These are phyloP conservation scores for Thereva unica DNA, from an alignment of 2,888 invertebrate species.

Conservation along the genomic window DNA sequence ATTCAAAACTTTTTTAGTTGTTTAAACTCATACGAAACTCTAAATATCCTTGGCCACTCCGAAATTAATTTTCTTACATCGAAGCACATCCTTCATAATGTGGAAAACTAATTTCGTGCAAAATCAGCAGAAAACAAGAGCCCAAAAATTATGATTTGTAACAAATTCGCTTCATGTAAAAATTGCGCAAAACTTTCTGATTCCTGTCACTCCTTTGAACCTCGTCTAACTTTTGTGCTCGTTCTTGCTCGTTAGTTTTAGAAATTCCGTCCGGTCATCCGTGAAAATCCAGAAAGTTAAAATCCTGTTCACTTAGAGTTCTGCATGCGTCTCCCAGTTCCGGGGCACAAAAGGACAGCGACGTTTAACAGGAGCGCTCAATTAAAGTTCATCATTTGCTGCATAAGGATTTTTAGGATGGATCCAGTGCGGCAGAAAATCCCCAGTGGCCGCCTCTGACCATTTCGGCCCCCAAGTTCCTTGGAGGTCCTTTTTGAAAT, in stretches of 20 bases:
- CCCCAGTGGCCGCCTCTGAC: too few species aligned
- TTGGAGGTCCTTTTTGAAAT: too few species aligned
- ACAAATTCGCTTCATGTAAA: constrained; percentile 20
- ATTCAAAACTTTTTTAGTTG: too few species aligned
- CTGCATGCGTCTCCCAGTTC: constrained; percentile 26
- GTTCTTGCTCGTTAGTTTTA: constrained; percentile 29
- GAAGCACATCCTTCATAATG: too few species aligned
- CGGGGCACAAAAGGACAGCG: not conserved
- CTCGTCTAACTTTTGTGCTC: constrained; percentile 19
- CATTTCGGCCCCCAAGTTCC: too few species aligned
- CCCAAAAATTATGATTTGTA: not conserved
- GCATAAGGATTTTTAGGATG: not conserved
- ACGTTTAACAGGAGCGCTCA: constrained; percentile 17
- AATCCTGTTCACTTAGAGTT: constrained; percentile 28
- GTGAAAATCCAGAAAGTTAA: constrained; percentile 33
- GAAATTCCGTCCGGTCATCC: constrained; percentile 31
- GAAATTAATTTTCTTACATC: too few species aligned
- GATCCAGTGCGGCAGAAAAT: too few species aligned
- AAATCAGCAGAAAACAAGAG: too few species aligned
- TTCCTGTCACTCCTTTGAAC: constrained; percentile 16
- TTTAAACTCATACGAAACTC: too few species aligned
- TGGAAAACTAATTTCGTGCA: too few species aligned
- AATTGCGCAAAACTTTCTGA: constrained; percentile 25
- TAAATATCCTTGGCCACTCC: too few species aligned
- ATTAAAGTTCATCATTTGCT: constrained; percentile 30